Conservation (phyloP, 2,113 vertebrate genomes). For the Ageneiosus marmoratus region DNA sequence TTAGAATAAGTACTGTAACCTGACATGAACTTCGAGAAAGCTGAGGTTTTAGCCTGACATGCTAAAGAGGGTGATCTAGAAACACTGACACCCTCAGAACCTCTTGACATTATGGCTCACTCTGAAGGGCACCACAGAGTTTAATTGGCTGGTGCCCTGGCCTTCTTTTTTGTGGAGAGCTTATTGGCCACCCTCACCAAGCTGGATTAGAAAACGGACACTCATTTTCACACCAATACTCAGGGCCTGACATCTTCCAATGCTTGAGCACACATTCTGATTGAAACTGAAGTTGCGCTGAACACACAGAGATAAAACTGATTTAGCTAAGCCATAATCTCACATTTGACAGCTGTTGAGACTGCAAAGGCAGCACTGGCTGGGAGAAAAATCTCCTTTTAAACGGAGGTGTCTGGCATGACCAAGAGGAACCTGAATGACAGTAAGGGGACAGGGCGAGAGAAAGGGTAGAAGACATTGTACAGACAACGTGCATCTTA, state of each 20-base stretch:
- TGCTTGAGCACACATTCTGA: constrained; percentile 52
- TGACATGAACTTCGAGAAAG: too few species aligned
- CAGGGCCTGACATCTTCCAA: constrained; percentile 41
- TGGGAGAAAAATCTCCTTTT: constrained; percentile 42
- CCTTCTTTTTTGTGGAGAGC: constrained; percentile 32
- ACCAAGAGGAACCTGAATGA: constrained; percentile 5
- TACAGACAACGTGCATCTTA: neutral
- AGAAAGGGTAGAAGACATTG: neutral
- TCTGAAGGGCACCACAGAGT: neutral
- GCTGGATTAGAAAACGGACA: constrained; percentile 37
- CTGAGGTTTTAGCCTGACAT: too few species aligned
- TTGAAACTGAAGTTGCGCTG: constrained; percentile 54
- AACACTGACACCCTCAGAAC: neutral
- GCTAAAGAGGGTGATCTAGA: neutral
- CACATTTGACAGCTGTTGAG: constrained; percentile 38
- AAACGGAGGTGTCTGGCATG: constrained; percentile 39
- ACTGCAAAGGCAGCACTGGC: constrained; percentile 28
- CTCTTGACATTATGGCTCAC: neutral
- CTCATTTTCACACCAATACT: constrained; percentile 45
- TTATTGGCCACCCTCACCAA: constrained; percentile 33
- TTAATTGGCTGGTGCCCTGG: constrained; percentile 5
- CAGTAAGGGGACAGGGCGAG: neutral
- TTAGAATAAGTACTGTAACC: neutral
- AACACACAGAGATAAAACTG: constrained; percentile 57
- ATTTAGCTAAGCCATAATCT: constrained; percentile 55